Evolutionary conservation across 2,888 invertebrate genomes (phyloP), one percentile per base, ranked within the genome.

Genomic region (Piscicola geometra): DNA sequence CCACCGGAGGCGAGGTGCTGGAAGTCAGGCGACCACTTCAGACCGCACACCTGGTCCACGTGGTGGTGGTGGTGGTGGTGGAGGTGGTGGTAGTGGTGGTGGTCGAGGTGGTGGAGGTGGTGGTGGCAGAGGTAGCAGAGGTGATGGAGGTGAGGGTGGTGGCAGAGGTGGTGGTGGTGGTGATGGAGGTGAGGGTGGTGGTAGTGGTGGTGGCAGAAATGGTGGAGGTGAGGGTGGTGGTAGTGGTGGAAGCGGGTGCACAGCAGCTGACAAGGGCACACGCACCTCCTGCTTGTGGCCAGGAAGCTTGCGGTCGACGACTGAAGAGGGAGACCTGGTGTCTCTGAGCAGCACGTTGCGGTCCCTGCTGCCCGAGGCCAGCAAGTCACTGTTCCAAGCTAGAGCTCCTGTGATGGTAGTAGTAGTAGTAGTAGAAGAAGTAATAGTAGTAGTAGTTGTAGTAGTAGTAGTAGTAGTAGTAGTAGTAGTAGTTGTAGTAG

Each of bases 1-100:
- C 98, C 99, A 47, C 99, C 99, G 50, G 96, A 96, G 0, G 99
- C 99, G 75, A 99, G 87, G 84, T 93, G 94, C 86, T 95, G 94
- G 81, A 94, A 94, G 86, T 99, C 98, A 0, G 96, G 94, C 0
- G 97, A 98, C 97, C 97, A 98, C 85, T 97, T 97, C 69, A 99
- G 87, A 0, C 98, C 98, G 87, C 98, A 98, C 75, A 89, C 89
- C 88, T 88, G 78, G 28, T 77, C 76, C 50, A 21, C 50, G 21
- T 47, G n/a, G 36, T 64, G 36, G 78, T 25, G 71, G 41, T 41
- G 41, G 15, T 41, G 41, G 15, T 41, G 41, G 15, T 41, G 41
- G 15, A 15, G 41, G 15, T 41, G 41, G 15, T 41, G 41, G 15
- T 41, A 41, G 41, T 41, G 41, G 41, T 41, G 15, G 15, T 41